A percentile compares a stretch with the other conserved stretches of the same genome.
Evolutionary conservation across 2,113 vertebrate genomes (phyloP).

Genomic region (Gavia stellata): DNA sequence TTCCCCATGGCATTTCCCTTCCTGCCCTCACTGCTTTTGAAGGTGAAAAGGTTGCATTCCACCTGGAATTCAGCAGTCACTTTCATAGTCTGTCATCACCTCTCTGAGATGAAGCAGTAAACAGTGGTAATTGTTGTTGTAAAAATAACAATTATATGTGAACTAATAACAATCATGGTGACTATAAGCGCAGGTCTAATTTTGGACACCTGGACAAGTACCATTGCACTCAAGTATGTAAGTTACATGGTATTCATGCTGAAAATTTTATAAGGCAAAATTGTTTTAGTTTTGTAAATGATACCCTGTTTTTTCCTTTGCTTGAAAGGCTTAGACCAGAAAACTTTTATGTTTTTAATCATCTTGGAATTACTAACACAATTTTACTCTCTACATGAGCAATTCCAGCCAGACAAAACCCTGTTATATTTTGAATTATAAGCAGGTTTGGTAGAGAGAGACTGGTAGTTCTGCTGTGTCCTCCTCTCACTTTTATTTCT

Average conservation of each 20-base stretch:
- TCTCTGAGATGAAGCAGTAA: background rate
- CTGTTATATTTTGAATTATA: background rate
- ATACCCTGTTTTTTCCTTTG: background rate
- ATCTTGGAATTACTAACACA: background rate
- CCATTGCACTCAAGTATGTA: background rate
- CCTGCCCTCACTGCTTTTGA: background rate
- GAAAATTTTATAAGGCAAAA: background rate
- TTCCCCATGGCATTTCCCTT: background rate
- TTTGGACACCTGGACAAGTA: background rate
- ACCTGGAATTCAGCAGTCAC: background rate
- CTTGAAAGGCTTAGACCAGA: background rate
- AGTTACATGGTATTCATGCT: background rate
- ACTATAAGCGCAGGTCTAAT: background rate
- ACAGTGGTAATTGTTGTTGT: background rate
- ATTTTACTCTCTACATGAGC: background rate
- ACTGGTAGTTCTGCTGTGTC: background rate
- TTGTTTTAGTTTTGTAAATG: background rate
- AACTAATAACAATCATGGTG: background rate
- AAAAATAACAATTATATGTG: background rate
- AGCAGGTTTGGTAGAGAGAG: background rate
- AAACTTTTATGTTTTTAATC: constrained; percentile 1
- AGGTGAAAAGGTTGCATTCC: background rate
- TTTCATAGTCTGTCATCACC: background rate
- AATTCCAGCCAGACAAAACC: background rate
- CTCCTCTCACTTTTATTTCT: background rate